Evolutionary conservation across 2,113 vertebrate species (phyloP), one percentile per base, ranked within the genome.

Genomic region (Oreochromis tanganicae): DNA sequence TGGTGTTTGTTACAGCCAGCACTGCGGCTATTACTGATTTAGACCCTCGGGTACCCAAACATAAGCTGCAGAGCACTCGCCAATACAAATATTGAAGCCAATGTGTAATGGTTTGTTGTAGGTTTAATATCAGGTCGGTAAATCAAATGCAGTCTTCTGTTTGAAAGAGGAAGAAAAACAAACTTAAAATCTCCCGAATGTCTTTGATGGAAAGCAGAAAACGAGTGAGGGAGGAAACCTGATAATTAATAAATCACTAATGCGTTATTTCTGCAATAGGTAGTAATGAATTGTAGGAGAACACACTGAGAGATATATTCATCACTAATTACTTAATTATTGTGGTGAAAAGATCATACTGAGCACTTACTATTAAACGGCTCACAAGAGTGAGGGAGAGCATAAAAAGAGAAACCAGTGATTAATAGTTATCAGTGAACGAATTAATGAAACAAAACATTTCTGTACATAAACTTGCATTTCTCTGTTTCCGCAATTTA

Each of bases 11-110:
- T 91, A 83, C 89, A 90, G 95, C 93, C 91, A 91, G 82, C 87
- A 56, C 87, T 81, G 88, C 63, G 12, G 92, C 88, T 87, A 84
- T 90, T 79, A 89, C 92, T 91, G 92, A 90, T 94, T 91, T 85
- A 89, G 83, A 89, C 82, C 92, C 86, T 84, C 41, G 68, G 89
- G 87, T 89, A 73, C 78, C 29, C 12, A 7, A 90, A 88, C 93
- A 92, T 88, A 93, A 91, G 93, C 93, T 93, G 88, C 86, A 91
- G 36, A 86, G 85, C 63, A 27, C 79, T 85, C 88, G 87, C 94
- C 92, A 95, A 82, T 79, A 68, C 86, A 91, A 94, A 94, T 89
- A 93, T 59, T 90, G 84, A 90, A 85, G 63, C 13, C 56, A 34
- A 84, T 38, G 85, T 82, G 71, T 78, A 85, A 84, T 16, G 48